Conservation (phyloP, 2,888 invertebrate genomes). For the Callimorpha dominula region DNA sequence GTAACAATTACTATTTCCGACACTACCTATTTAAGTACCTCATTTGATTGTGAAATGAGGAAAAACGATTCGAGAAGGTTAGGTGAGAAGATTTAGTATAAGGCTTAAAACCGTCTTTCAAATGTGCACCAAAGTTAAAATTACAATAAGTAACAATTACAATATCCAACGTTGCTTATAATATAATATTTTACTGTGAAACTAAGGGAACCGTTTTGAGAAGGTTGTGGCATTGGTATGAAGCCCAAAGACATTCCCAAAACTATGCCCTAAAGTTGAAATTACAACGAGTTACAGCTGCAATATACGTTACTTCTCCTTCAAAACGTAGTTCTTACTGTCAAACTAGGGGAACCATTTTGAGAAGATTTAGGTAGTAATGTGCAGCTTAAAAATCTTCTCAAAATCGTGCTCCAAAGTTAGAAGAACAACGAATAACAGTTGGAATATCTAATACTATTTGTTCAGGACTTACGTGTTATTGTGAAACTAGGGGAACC, state of each 20-base stretch:
- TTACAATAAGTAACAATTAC: too few species aligned
- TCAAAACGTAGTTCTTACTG: neutral
- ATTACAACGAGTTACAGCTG: neutral
- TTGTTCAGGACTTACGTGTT: too few species aligned
- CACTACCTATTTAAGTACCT: neutral
- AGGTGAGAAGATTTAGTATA: neutral
- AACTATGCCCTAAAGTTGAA: slow-evolving; percentile 15
- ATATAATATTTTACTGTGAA: too few species aligned
- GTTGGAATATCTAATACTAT: too few species aligned
- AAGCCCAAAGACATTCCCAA: neutral
- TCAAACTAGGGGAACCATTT: slow-evolving; percentile 7
- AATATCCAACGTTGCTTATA: too few species aligned
- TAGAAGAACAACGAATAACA: neutral
- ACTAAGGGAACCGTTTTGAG: slow-evolving; percentile 13
- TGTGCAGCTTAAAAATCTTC: neutral
- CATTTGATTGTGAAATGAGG: slow-evolving; percentile 4
- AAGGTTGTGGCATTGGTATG: neutral
- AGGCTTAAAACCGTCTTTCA: neutral
- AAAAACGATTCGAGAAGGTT: neutral
- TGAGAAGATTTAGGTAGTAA: too few species aligned
- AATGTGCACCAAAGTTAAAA: slow-evolving; percentile 11
- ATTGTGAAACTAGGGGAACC: slow-evolving; percentile 14
- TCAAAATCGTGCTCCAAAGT: slow-evolving; percentile 2
- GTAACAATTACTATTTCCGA: neutral
- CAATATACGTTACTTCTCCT: neutral